Evolutionary conservation across 2,888 invertebrate genomes (phyloP).

Genomic region (Cactoblastis cactorum): DNA sequence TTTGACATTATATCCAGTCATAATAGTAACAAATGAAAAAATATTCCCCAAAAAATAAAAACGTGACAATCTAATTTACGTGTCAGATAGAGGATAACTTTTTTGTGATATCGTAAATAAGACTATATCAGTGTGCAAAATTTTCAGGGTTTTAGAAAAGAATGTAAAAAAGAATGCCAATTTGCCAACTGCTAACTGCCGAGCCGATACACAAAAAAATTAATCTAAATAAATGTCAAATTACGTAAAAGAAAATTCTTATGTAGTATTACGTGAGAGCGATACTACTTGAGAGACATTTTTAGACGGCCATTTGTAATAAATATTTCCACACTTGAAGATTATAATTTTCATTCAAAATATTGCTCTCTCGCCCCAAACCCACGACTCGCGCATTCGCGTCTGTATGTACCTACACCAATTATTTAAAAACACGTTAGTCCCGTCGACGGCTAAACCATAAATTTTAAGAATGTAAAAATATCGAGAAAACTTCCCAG

Average conservation of each 20-base stretch:
- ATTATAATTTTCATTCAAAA: constrained; percentile 35
- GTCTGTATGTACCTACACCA: constrained; percentile 13
- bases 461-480: constrained; percentile 17
- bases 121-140: neutral
- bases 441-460: constrained; percentile 14
- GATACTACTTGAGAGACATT: constrained; percentile 23
- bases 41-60: neutral
- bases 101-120: neutral
- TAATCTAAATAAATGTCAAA: constrained; percentile 45
- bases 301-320: constrained; percentile 39
- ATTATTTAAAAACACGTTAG: constrained; percentile 22
- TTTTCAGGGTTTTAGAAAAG: constrained; percentile 20
- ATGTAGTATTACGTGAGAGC: constrained; percentile 38
- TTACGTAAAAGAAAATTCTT: constrained; percentile 42
- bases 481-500: constrained; percentile 14
- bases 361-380: constrained; percentile 25
- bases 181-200: constrained; percentile 24
- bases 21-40: no score
- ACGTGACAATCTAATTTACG: neutral
- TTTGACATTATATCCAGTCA: no score
- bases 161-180: constrained; percentile 31
- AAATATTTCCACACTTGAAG: constrained; percentile 48
- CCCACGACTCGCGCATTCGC: constrained; percentile 12
- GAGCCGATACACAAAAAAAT: constrained; percentile 37
- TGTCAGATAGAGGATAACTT: constrained; percentile 22